Conservation (phyloP, 2,113 vertebrate genomes). For the Nannospalax galili region DNA sequence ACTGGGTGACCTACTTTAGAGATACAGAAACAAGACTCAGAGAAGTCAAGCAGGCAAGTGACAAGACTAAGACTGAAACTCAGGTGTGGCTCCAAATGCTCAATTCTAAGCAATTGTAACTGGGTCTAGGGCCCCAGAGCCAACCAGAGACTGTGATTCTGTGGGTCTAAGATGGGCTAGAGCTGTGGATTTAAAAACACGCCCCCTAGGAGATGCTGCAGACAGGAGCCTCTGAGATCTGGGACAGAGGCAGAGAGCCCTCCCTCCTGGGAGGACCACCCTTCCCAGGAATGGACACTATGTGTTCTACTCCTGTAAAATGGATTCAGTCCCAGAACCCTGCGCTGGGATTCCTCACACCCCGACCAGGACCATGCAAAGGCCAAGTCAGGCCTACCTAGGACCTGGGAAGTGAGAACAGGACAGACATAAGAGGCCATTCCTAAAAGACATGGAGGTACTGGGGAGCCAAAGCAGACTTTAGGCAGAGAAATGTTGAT, state of each 20-base stretch:
- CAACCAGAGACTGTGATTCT: not conserved
- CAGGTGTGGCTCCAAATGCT: not conserved
- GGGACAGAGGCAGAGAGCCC: not conserved
- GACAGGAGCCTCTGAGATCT: not conserved
- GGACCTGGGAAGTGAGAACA: not conserved
- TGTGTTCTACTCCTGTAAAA: not conserved
- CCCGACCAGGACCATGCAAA: not conserved
- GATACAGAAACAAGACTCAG: not conserved
- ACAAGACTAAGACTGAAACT: not conserved
- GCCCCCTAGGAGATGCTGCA: not conserved
- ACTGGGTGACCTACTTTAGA: not conserved
- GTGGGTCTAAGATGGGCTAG: not conserved
- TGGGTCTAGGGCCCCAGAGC: not conserved
- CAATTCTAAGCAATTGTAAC: not conserved
- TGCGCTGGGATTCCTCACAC: accelerated
- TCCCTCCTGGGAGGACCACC: not conserved
- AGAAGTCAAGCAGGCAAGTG: not conserved
- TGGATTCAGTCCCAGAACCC: not conserved
- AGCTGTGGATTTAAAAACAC: not conserved
- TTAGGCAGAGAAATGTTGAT: not conserved
- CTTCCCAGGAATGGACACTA: not conserved
- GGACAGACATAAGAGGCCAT: not conserved
- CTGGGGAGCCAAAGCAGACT: not conserved
- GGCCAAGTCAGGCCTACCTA: not conserved
- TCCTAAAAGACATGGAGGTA: not conserved